Conservation (phyloP, 2,797 vertebrate species). For the Carduelis carduelis region DNA sequence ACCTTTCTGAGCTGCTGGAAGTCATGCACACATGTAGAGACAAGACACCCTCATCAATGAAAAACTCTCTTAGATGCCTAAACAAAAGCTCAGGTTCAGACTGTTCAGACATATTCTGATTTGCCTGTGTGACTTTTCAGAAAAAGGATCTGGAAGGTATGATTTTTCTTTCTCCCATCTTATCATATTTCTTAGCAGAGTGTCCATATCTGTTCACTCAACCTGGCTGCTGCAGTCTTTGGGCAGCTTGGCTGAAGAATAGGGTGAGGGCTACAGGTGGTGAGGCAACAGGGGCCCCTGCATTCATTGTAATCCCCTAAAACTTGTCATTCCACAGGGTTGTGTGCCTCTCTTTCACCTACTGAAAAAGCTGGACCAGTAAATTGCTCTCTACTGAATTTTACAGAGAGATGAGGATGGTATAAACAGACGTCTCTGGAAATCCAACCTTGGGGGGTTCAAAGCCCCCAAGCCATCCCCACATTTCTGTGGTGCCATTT, state of each 20-base stretch:
- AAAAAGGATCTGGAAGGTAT: neutral
- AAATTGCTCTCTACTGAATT: neutral
- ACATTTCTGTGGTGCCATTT: neutral
- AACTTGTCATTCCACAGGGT: neutral
- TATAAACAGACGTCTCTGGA: neutral
- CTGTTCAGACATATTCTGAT: neutral
- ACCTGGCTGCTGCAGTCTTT: neutral
- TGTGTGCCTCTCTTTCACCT: neutral
- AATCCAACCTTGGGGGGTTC: neutral
- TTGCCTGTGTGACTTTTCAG: neutral
- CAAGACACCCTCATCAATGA: neutral
- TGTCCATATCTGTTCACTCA: neutral
- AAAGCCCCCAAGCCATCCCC: neutral
- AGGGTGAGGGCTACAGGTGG: neutral
- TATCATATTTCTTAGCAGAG: fast-evolving
- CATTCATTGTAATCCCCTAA: neutral
- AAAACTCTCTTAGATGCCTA: neutral
- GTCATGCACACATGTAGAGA: neutral
- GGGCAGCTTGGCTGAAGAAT: neutral
- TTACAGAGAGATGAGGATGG: neutral
- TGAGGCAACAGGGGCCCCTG: neutral
- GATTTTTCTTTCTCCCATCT: neutral
- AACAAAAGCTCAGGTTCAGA: neutral
- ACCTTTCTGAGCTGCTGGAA: neutral
- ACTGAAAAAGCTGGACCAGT: neutral